Conservation (phyloP, 35 echinoderm and acorn worm genomes). For the Holothuria glaberrima region DNA sequence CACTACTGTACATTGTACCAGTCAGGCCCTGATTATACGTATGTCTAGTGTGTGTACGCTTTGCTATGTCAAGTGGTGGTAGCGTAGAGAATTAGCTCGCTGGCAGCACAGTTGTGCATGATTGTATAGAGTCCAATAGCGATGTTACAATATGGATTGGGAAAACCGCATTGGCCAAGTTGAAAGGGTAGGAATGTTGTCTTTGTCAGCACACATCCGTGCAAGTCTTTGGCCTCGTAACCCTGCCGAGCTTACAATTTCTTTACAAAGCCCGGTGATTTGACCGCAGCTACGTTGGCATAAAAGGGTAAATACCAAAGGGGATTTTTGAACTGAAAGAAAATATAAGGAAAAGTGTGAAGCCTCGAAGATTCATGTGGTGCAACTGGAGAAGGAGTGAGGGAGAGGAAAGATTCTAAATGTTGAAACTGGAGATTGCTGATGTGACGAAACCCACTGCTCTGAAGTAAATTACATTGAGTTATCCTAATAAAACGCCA, state of each 20-base stretch:
- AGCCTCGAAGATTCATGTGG: not conserved
- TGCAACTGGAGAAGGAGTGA: not conserved
- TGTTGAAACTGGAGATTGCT: too few relatives aligned
- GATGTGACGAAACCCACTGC: not conserved
- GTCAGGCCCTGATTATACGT: too few relatives aligned
- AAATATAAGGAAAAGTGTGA: not conserved
- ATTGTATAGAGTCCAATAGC: too few relatives aligned
- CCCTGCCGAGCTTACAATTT: conserved; percentile 21
- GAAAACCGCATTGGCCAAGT: conserved; percentile 35
- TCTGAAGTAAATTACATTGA: not conserved
- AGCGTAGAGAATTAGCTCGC: too few relatives aligned
- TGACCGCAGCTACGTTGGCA: conserved; percentile 34
- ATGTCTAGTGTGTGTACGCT: too few relatives aligned
- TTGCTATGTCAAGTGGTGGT: too few relatives aligned
- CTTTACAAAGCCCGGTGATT: conserved; percentile 22
- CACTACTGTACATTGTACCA: too few relatives aligned
- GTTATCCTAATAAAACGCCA: too few relatives aligned
- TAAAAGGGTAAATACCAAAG: conserved; percentile 33
- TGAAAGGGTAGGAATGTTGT: conserved; percentile 23
- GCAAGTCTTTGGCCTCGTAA: conserved; percentile 31
- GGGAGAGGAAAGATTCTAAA: not conserved
- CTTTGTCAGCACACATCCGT: conserved; percentile 16
- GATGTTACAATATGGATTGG: too few relatives aligned
- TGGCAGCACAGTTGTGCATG: too few relatives aligned
- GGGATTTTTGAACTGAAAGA: conserved; percentile 4